These are phyloP conservation scores for Cyprinus carpio DNA, from an alignment of 2,113 vertebrate species.

Conservation along the genomic window DNA sequence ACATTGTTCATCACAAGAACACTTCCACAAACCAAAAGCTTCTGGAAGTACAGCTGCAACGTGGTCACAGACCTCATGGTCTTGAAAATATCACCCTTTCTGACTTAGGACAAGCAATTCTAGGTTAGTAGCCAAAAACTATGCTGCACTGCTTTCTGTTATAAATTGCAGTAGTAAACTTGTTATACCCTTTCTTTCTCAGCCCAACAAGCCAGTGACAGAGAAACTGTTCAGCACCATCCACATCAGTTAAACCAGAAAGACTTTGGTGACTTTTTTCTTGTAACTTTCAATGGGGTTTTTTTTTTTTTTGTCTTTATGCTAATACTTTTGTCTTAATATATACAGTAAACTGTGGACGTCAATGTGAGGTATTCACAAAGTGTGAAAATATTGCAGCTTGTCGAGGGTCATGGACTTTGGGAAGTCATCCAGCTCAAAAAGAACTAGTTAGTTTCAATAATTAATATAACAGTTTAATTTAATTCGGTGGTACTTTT, in stretches of 20 bases:
- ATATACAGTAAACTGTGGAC: neutral
- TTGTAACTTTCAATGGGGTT: neutral
- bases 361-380: neutral
- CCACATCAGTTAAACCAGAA: neutral
- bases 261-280: neutral
- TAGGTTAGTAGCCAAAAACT: neutral
- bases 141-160: neutral
- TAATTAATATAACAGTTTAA: neutral
- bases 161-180: neutral
- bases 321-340: neutral
- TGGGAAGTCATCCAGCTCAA: neutral
- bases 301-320: neutral
- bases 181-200: neutral
- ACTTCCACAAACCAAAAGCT: slow-evolving; percentile 1
- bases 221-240: neutral
- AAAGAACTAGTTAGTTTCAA: neutral
- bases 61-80: neutral
- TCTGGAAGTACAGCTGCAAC: slow-evolving; percentile 2
- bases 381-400: neutral
- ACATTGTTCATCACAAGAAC: neutral
- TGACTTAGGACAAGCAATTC: slow-evolving; percentile 9
- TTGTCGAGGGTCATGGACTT: neutral
- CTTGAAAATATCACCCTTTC: neutral
- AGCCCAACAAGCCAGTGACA: neutral
- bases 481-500: too few species aligned